These are phyloP conservation scores for Drosophila macrospina DNA, from an alignment of 2,888 invertebrate genomes.

Conservation along the genomic window DNA sequence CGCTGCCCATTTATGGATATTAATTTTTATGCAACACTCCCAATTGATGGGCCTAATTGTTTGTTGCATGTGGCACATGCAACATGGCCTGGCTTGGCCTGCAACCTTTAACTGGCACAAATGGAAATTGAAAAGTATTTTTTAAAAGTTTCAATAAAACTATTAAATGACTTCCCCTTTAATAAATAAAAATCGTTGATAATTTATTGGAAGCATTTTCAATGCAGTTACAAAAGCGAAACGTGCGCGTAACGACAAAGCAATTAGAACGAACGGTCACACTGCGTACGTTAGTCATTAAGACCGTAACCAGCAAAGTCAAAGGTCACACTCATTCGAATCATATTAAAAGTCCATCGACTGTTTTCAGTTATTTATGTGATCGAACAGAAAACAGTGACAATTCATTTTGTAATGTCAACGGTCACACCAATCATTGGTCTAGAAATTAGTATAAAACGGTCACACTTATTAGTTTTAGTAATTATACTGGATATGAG, in stretches of 20 bases:
- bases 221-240: slow-evolving; percentile 10
- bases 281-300: no score
- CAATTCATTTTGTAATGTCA: no score
- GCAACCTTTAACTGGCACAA: slow-evolving; percentile 4
- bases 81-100: not conserved
- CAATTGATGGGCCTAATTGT: slow-evolving; percentile 73
- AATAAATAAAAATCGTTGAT: not conserved
- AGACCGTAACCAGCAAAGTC: no score
- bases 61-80: slow-evolving; percentile 40
- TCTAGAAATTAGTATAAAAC: no score
- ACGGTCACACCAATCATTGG: no score
- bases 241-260: slow-evolving; percentile 14
- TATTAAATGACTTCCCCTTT: slow-evolving; percentile 21
- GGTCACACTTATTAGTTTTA: not conserved
- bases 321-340: not conserved
- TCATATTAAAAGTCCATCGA: no score
- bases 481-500: no score
- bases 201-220: slow-evolving; percentile 10
- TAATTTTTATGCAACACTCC: slow-evolving; percentile 70
- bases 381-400: no score
- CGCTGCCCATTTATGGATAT: slow-evolving; percentile 71
- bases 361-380: no score
- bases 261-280: slow-evolving; percentile 1
- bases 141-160: slow-evolving; percentile 18
- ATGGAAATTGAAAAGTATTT: slow-evolving; percentile 21